A percentile compares a stretch with the other conserved stretches of the same genome.
Evolutionary conservation across 2,113 vertebrate species (phyloP).

Genomic region (Petrocephalus zakoni): DNA sequence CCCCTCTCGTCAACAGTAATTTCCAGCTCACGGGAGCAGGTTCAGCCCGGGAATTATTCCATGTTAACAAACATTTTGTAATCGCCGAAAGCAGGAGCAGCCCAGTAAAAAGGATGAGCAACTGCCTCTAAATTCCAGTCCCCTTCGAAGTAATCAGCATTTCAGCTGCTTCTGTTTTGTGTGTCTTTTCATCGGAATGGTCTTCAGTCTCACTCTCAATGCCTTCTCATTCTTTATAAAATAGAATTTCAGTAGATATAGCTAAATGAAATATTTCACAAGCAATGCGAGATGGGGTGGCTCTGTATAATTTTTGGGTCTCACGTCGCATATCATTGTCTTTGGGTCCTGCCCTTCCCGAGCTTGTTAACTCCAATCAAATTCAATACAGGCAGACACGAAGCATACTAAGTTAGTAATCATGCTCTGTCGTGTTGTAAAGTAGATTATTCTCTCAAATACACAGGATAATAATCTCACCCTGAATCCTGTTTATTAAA

Average conservation of each 20-base stretch:
- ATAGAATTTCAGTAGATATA: not conserved
- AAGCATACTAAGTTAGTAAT: not conserved
- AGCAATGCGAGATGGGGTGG: too few species aligned
- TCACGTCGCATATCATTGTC: not conserved
- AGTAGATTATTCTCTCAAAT: slow-evolving; percentile 33
- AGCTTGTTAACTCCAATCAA: not conserved
- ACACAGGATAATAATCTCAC: slow-evolving; percentile 24
- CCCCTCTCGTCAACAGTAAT: not conserved
- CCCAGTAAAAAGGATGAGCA: not conserved
- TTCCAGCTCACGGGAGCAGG: not conserved
- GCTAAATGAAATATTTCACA: not conserved
- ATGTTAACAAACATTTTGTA: not conserved
- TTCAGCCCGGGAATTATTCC: slow-evolving; percentile 18
- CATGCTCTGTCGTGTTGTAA: slow-evolving; percentile 5
- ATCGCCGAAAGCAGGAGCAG: not conserved
- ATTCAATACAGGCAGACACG: slow-evolving; percentile 14
- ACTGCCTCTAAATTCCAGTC: not conserved
- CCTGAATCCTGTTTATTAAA: slow-evolving; percentile 19
- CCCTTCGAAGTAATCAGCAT: not conserved
- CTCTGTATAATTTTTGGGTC: not conserved
- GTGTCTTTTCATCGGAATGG: not conserved
- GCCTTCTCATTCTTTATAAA: not conserved
- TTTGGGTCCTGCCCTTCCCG: not conserved
- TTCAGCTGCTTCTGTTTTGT: not conserved
- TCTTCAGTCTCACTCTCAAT: not conserved